Percentiles rank a stretch among this genome's conserved stretches.
Conservation (phyloP, 2,888 invertebrate species). For the Brachyptera risi region DNA sequence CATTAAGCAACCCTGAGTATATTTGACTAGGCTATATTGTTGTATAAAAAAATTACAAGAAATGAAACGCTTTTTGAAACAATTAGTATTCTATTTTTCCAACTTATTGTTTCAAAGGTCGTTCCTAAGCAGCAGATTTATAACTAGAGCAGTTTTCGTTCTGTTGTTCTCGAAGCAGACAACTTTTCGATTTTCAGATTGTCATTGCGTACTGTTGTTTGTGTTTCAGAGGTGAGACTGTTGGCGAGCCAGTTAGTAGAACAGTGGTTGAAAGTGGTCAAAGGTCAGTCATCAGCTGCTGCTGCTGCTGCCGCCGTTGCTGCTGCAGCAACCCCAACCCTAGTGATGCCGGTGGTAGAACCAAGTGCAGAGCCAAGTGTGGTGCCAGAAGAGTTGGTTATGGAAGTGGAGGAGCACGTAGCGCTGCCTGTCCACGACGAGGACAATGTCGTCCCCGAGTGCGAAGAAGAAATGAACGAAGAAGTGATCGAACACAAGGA, state of each 20-base stretch:
- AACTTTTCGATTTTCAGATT: neutral
- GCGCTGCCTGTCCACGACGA: neutral
- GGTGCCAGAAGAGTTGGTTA: too few relatives aligned
- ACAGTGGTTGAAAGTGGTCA: conserved; percentile 86
- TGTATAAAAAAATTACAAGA: too few relatives aligned
- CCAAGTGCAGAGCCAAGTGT: too few relatives aligned
- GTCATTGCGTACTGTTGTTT: neutral
- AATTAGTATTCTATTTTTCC: too few relatives aligned
- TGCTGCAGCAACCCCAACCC: neutral
- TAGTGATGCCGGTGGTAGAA: neutral
- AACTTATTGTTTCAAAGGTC: too few relatives aligned
- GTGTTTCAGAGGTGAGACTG: conserved; percentile 63
- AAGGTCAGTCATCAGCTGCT: conserved; percentile 48
- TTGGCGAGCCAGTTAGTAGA: conserved; percentile 79
- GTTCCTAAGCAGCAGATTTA: too few relatives aligned
- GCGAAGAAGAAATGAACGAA: neutral
- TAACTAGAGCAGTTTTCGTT: too few relatives aligned
- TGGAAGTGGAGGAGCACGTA: neutral
- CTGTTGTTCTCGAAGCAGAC: too few relatives aligned
- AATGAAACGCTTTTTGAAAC: too few relatives aligned
- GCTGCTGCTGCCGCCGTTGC: neutral
- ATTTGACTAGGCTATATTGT: too few relatives aligned
- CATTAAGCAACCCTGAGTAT: too few relatives aligned
- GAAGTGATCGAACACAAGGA: conserved; percentile 1
- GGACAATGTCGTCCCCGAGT: neutral